Conservation (phyloP, 2,888 invertebrate genomes). For the Sycophila texana region DNA sequence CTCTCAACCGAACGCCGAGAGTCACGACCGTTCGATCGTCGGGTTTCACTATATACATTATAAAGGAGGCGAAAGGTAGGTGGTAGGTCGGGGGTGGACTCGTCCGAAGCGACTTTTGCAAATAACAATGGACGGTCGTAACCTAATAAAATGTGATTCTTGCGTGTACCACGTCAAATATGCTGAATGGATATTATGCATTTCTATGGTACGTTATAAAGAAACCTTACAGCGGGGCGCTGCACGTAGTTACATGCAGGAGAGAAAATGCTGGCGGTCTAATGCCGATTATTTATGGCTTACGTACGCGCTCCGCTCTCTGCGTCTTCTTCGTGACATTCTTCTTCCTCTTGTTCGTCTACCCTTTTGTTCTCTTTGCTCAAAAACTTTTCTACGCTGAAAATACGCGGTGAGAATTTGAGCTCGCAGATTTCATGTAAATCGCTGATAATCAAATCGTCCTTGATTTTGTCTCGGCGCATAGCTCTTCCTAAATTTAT, state of each 20-base stretch:
- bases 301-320: conserved; percentile 58
- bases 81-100: neutral
- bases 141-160: conserved; percentile 71
- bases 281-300: conserved; percentile 70
- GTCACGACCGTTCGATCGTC: neutral
- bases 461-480: too few species aligned
- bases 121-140: conserved; percentile 69
- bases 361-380: conserved; percentile 1
- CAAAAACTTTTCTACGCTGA: neutral
- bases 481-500: neutral
- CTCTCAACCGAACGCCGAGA: neutral
- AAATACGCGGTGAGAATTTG: too few species aligned
- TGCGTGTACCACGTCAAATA: conserved; percentile 71
- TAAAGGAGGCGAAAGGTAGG: neutral
- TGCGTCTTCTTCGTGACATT: conserved; percentile 30
- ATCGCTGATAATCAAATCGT: too few species aligned
- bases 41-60: conserved; percentile 2
- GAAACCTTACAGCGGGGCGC: conserved; percentile 67
- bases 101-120: conserved; percentile 58
- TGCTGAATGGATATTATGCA: conserved; percentile 72
- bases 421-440: too few species aligned
- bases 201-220: conserved; percentile 72
- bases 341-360: conserved; percentile 30
- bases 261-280: conserved; percentile 60
- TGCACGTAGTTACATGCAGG: neutral